Percentiles rank a stretch among this genome's conserved stretches.
Conservation (phyloP, 53 echinoderm and acorn worm genomes). For the Glandiceps talaboti region DNA sequence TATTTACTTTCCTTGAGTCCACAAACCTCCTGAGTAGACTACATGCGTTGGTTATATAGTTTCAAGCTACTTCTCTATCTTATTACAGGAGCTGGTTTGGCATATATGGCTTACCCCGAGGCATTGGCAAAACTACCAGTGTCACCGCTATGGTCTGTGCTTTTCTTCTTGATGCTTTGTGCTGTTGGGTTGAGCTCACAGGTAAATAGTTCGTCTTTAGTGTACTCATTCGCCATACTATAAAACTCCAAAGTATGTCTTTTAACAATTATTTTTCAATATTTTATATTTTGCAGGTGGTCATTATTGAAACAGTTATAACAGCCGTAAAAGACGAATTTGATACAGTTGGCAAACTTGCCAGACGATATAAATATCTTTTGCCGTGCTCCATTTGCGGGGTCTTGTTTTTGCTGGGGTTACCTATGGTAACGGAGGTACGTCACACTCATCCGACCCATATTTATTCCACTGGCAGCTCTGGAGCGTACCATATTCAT, state of each 20-base stretch:
- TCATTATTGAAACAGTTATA: constrained; percentile 57
- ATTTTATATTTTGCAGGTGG: constrained; percentile 33
- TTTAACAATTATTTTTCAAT: no score
- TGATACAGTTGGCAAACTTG: not conserved
- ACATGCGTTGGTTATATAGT: no score
- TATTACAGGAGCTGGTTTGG: not conserved
- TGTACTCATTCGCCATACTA: no score
- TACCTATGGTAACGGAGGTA: constrained; percentile 61
- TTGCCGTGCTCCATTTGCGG: constrained; percentile 35
- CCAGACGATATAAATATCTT: constrained; percentile 13
- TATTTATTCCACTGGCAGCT: no score
- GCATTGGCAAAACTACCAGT: not conserved
- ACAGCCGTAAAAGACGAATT: constrained; percentile 49
- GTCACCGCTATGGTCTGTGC: not conserved
- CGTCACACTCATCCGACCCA: no score
- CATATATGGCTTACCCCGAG: not conserved
- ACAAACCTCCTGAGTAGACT: no score
- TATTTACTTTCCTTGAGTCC: no score
- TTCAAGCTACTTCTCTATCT: no score
- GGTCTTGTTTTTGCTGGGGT: constrained; percentile 40
- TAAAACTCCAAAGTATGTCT: no score
- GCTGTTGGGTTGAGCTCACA: not conserved
- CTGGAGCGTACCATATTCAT: no score
- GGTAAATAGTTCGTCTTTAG: not conserved
- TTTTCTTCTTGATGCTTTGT: not conserved